Evolutionary conservation across 2,888 invertebrate species (phyloP), one percentile per base, ranked within the genome.

Genomic region (Cerceris ruficornis): DNA sequence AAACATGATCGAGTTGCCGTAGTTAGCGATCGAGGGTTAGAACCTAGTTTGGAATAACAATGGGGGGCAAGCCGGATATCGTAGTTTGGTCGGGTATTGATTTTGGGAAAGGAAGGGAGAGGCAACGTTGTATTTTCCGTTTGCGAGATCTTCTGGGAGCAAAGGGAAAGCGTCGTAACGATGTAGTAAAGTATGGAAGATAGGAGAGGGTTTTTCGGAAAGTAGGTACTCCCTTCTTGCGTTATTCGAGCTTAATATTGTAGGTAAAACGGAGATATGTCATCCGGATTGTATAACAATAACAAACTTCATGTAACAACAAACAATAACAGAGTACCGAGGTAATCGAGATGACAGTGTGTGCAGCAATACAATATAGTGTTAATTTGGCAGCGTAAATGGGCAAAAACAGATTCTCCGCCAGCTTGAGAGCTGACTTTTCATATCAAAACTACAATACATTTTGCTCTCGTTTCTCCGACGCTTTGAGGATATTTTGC

Each of bases 111-210:
- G 7, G 41, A 15, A 15, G 14, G 43, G 67, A 49, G 9, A 60
- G 60, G 72, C 58, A 66, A 77, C 71, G 62, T 39, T 71, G 58
- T 65, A 65, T 52, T 66, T 62, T 66, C 76, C 62, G 61, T 76
- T 77, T 71, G 71, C 57, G 15, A 66, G 62, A 67, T 58, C 77
- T 58, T 57, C 61, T 60, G 57, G 11, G 41, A 17, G 39, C 9
- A 1, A 58, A 39, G 13, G 43, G 46, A 15, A 28, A 28, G 28
- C 28, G 28, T 28, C 28, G 52, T 52, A 59, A 66, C 6, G 52
- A 15, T 8, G 59, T 28, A 28, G 28, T 28, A 28, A 28, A 28
- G 46, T 46, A 46, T 8, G 11, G 11, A 11, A 11, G 46, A 46
- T 46, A 46, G 46, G 50, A 13, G n/a, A 7, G 6, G 13, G n/a